Conservation (phyloP, 2,888 invertebrate genomes). For the Pharmacophagus antenor region DNA sequence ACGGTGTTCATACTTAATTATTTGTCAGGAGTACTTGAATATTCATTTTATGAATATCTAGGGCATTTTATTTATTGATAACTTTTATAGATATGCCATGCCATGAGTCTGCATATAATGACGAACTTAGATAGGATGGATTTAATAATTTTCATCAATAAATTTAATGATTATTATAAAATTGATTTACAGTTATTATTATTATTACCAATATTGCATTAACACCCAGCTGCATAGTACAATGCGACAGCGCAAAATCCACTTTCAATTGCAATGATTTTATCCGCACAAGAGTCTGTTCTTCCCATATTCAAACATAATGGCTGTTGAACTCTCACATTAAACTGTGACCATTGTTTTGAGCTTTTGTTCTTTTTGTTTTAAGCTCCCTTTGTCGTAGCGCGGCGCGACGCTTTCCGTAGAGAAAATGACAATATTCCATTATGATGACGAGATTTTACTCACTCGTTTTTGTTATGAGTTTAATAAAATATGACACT, state of each 20-base stretch:
- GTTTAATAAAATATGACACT: not conserved
- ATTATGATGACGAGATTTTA: constrained; percentile 26
- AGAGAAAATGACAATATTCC: constrained; percentile 54
- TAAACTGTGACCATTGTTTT: constrained; percentile 71
- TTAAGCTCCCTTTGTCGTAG: constrained; percentile 56
- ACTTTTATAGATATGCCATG: no score
- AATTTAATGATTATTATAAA: not conserved
- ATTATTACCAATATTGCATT: constrained; percentile 28
- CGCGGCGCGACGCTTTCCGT: constrained; percentile 44
- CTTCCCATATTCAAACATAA: constrained; percentile 66
- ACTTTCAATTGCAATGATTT: constrained; percentile 55
- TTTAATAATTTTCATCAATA: not conserved
- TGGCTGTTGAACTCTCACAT: constrained; percentile 62
- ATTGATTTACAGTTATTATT: constrained; percentile 14
- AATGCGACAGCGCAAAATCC: constrained; percentile 37
- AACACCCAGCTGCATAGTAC: constrained; percentile 33
- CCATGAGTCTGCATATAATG: no score
- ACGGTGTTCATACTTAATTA: not conserved
- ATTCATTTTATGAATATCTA: no score
- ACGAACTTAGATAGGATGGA: no score
- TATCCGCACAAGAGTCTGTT: constrained; percentile 46
- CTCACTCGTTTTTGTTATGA: constrained; percentile 15
- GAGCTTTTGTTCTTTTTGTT: constrained; percentile 67
- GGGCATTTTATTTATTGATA: no score
- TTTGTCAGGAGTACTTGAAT: no score